These are phyloP conservation scores for Cheilosia urbana DNA, from an alignment of 2,888 invertebrate genomes.

Conservation along the genomic window DNA sequence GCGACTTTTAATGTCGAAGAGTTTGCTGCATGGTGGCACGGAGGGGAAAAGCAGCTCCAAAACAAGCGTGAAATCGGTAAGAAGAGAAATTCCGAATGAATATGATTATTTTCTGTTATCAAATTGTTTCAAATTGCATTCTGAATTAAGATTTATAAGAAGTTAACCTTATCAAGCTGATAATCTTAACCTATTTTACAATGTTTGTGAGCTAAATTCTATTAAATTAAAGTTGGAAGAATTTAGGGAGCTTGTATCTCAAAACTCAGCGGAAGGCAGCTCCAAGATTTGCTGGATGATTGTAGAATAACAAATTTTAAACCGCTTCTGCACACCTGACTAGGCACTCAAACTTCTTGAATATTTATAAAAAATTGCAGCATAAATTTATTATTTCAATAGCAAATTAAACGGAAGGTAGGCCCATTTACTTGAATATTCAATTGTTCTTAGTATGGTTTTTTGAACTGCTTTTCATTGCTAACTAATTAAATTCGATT, in stretches of 20 bases:
- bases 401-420: background rate
- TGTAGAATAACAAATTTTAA: too few relatives aligned
- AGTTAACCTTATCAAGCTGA: too few relatives aligned
- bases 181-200: background rate
- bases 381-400: background rate
- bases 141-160: background rate
- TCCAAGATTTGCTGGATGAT: too few relatives aligned
- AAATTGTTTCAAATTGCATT: background rate
- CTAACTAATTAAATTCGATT: too few relatives aligned
- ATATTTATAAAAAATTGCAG: background rate
- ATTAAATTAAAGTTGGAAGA: background rate
- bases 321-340: too few relatives aligned
- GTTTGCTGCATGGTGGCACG: slow-evolving; percentile 91
- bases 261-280: too few relatives aligned
- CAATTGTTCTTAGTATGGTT: too few relatives aligned
- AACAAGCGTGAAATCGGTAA: slow-evolving; percentile 85
- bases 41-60: slow-evolving; percentile 88
- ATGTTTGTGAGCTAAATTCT: background rate
- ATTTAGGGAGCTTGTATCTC: too few relatives aligned
- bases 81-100: background rate
- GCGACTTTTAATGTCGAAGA: slow-evolving; percentile 88
- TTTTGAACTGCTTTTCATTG: too few relatives aligned
- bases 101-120: background rate
- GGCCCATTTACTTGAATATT: background rate
- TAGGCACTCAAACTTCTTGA: too few relatives aligned